Base-by-base conservation (phyloP, 1,140 invertebrate species). In the Philotrypesis tridentata region DNA sequence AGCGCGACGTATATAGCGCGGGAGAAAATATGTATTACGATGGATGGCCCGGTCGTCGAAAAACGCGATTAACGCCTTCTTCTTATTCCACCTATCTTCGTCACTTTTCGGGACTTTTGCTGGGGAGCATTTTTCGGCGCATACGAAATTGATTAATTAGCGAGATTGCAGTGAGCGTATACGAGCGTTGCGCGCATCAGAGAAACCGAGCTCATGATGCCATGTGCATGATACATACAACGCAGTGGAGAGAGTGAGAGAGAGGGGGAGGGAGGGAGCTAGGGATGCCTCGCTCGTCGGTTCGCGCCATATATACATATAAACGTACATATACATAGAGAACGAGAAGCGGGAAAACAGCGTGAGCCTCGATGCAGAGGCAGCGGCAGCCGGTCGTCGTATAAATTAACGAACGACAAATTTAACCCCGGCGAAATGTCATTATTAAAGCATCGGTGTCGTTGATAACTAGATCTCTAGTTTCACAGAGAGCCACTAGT, bases 401-500 rank as follows among this genome's bases (percentile, higher is more conserved):
- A 82, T 82, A 82, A 82, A 82, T 82, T 82, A 82, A 82, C 80
- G 75, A 82, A 78, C 71, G 74, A 82, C 80, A 82, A 82, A 82
- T 82, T 82, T 77, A 82, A 67, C 27, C 33, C 29, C 73, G 80
- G 48, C 72, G 33, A 82, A 77, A 71, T 37, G 67, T 65, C 73
- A 82, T 82, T 77, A 77, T 82, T 82, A 82, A 76, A 76, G 73
- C 73, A 82, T 77, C 80, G 73, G 43, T 68, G 72, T 71, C 65
- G 73, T 76, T 82, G 80, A 76, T 77, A 82, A 82, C 73, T 82
- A 77, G 80, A 82, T 82, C 74, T 48, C 73, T 55, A 75, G 79
- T 81, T 68, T 27, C 37, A 48, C 67, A 67, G 31, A 48, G 11
- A n/a, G 0, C 23, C n/a, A n/a, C n/a, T n/a, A 29, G 61, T 17